Conservation (phyloP, 2,797 vertebrate genomes). For the Neosilurus hyrtlii region DNA sequence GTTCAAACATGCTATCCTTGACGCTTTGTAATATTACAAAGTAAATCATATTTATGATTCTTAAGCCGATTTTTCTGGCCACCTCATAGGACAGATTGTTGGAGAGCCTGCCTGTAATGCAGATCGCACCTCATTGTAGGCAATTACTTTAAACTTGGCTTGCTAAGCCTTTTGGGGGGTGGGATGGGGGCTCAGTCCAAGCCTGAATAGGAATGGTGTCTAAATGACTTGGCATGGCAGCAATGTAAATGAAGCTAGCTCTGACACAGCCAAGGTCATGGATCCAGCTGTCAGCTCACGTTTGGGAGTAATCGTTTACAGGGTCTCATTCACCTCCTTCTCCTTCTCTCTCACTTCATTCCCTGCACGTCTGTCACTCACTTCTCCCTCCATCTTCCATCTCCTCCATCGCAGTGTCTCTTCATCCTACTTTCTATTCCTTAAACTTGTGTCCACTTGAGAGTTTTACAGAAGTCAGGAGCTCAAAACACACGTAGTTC, state of each 20-base stretch:
- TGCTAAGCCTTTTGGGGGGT: constrained; percentile 56
- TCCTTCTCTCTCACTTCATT: constrained; percentile 52
- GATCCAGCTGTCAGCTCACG: constrained; percentile 73
- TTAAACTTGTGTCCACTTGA: constrained; percentile 57
- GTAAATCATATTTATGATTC: constrained; percentile 57
- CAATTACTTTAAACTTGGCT: constrained; percentile 70
- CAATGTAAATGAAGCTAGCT: constrained; percentile 72
- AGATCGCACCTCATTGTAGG: constrained; percentile 68
- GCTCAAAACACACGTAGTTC: neutral
- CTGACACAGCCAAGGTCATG: constrained; percentile 73
- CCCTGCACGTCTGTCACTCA: constrained; percentile 64
- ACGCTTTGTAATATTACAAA: constrained; percentile 67
- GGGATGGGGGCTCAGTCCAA: constrained; percentile 56
- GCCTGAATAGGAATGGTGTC: constrained; percentile 75
- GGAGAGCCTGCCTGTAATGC: constrained; percentile 72
- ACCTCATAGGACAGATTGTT: constrained; percentile 61
- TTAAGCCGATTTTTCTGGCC: constrained; percentile 63
- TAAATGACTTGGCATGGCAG: constrained; percentile 78
- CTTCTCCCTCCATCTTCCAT: constrained; percentile 64
- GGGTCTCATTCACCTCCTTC: constrained; percentile 70
- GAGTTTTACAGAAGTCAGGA: constrained; percentile 12
- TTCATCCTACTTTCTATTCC: constrained; percentile 42
- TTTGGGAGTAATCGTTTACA: constrained; percentile 72
- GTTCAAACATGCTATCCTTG: constrained; percentile 68
- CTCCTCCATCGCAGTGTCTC: constrained; percentile 52